These are phyloP conservation scores for Ctenosaura bakeri DNA, from an alignment of 2,797 vertebrate species.

Conservation along the genomic window DNA sequence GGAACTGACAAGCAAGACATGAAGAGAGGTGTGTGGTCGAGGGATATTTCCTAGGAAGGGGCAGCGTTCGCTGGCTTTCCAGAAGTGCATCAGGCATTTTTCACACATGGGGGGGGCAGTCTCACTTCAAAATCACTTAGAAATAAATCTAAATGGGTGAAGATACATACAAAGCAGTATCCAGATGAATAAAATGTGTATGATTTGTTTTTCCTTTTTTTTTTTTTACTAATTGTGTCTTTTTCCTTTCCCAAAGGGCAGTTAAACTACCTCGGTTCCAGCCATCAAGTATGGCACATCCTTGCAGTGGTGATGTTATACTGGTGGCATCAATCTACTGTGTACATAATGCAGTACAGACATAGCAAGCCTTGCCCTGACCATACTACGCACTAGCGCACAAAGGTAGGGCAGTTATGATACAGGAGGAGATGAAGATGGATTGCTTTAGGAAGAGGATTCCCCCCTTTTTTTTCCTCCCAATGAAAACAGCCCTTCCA, in stretches of 20 bases:
- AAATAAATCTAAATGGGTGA: background rate
- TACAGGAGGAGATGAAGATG: rapidly evolving
- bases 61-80: background rate
- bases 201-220: no score
- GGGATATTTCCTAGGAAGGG: background rate
- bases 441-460: background rate
- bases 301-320: conserved; percentile 96
- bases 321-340: conserved; percentile 97
- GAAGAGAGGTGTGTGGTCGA: background rate
- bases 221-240: background rate
- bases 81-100: background rate
- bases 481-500: background rate
- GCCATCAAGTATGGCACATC: conserved; percentile 98
- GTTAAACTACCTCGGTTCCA: conserved; percentile 97
- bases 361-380: conserved; percentile 90
- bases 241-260: conserved; percentile 84
- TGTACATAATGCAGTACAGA: conserved; percentile 93
- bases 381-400: conserved; percentile 70
- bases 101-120: background rate
- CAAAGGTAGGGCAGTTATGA: conserved; percentile 39
- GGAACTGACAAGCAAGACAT: background rate
- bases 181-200: no score
- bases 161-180: background rate
- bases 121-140: background rate
- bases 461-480: background rate